Evolutionary conservation across 2,797 vertebrate genomes (phyloP), one percentile per base, ranked within the genome.

Genomic region (Propithecus deckenii): DNA sequence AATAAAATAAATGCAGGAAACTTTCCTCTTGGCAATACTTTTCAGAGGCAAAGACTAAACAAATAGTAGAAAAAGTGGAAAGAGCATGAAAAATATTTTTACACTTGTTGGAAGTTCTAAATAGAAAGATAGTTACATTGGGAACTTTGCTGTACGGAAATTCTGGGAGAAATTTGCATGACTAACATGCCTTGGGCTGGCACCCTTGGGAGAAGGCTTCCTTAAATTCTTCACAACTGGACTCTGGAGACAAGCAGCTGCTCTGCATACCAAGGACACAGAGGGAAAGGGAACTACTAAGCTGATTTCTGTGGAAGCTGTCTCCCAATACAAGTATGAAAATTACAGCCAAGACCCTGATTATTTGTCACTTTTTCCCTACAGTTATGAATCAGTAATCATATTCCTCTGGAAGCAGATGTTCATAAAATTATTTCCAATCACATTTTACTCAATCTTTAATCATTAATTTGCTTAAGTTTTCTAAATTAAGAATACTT

Each of bases 361-460:
- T 84, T 97, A 50, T 91, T 76, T 95, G 89, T 96, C 92, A 97
- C 78, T 71, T 86, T 97, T 96, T 67, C 86, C 88, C 57, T 91
- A 22, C 28, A 95, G 72, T 95, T 94, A 79, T 95, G 61, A 96
- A 93, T 96, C 84, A 28, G 23, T 87, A 85, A 95, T 85, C 67
- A 46, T 81, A 48, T 75, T 87, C 50, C 10, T 91, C 81, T 71
- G 20, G 35, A 93, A 57, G 76, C 71, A 95, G 80, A 92, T 89
- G 89, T 67, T 75, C 91, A 86, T 43, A 76, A 89, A 94, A 96
- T 71, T 48, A 89, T 89, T 92, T 89, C n/a, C 67, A 94, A 75
- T 7, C 35, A 67, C 4, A 74, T 79, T 90, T 91, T 90, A 59
- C 55, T 79, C 46, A 83, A 75, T 57, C 38, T 91, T 95, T 65